Percentiles rank a stretch among this genome's conserved stretches.
Conservation (phyloP, 2,113 vertebrate species). For the Apteryx owenii region DNA sequence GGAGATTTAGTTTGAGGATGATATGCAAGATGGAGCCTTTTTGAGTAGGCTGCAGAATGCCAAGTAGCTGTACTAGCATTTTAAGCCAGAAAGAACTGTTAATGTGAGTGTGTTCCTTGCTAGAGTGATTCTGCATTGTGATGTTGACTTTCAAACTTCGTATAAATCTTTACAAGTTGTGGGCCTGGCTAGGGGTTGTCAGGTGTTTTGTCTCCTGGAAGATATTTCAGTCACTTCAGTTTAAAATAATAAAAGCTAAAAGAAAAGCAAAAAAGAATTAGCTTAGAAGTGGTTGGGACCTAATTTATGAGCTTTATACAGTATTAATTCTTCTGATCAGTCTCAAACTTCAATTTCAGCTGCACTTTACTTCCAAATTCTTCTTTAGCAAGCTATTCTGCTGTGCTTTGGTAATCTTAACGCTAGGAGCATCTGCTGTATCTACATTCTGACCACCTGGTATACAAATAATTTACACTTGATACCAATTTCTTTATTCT, state of each 20-base stretch:
- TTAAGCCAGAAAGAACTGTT: neutral
- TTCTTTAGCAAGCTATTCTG: neutral
- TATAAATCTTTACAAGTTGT: neutral
- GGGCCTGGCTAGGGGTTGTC: neutral
- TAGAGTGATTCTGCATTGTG: neutral
- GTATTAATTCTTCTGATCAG: neutral
- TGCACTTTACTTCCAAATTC: neutral
- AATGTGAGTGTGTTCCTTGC: neutral
- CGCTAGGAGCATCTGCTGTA: neutral
- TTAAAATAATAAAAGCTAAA: neutral
- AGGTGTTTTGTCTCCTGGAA: constrained; percentile 7
- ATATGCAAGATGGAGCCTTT: neutral
- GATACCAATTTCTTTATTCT: constrained; percentile 1
- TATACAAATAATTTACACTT: neutral
- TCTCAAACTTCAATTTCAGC: neutral
- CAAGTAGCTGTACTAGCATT: neutral
- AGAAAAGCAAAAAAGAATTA: neutral
- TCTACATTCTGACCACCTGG: neutral
- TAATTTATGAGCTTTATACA: neutral
- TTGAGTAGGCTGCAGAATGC: neutral
- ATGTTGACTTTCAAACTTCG: neutral
- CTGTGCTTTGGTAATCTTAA: neutral
- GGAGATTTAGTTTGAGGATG: neutral
- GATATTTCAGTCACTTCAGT: neutral
- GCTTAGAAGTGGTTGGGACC: neutral